Evolutionary conservation across 2,888 invertebrate species (phyloP).

Genomic region (Scaptomyza tumidula): DNA sequence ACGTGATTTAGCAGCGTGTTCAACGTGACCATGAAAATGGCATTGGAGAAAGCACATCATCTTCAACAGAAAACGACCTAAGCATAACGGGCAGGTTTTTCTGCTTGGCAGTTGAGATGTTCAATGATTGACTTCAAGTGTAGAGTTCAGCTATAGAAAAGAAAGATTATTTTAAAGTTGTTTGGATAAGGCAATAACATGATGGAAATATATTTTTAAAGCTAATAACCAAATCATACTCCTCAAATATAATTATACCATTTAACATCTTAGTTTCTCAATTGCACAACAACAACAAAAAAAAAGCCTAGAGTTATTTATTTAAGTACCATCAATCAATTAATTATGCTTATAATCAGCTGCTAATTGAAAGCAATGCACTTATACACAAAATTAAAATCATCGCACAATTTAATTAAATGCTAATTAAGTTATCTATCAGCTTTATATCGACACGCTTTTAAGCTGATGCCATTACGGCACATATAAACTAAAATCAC

Average conservation of each 20-base stretch:
- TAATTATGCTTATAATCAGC: background rate
- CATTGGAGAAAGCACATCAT: conserved; percentile 18
- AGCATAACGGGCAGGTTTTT: background rate
- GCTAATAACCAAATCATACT: background rate
- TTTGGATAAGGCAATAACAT: too few relatives aligned
- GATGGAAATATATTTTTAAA: background rate
- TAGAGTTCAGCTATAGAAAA: background rate
- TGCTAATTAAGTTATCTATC: conserved; percentile 5
- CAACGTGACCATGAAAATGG: conserved; percentile 71
- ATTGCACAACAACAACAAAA: too few relatives aligned
- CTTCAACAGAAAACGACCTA: background rate
- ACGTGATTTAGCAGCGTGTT: conserved; percentile 67
- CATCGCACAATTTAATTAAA: background rate
- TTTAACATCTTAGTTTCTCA: too few relatives aligned
- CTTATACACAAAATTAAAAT: background rate
- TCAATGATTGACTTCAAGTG: conserved; percentile 5
- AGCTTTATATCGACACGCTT: background rate
- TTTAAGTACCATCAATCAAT: background rate
- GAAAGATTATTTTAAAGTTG: background rate
- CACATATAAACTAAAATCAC: conserved; percentile 25
- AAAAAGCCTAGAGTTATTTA: background rate
- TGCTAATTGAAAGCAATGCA: background rate
- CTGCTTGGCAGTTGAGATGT: conserved; percentile 5
- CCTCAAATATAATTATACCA: too few relatives aligned
- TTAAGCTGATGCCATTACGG: background rate